Conservation (phyloP, 2,888 invertebrate species). For the Megamerina dolium region DNA sequence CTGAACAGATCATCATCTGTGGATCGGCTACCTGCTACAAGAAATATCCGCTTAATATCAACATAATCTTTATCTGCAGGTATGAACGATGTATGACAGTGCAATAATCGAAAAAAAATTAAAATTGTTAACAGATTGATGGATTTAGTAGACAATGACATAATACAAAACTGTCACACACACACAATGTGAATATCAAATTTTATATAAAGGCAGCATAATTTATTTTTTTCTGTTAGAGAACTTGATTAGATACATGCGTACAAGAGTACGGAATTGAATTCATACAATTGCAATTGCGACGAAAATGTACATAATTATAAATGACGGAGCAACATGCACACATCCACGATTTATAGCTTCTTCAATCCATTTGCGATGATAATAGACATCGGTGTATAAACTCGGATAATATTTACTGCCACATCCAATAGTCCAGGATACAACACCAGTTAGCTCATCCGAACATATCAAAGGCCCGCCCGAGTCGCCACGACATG, state of each 20-base stretch:
- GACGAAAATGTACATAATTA: background rate
- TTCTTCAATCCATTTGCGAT: constrained; percentile 15
- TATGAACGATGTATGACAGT: too few species aligned
- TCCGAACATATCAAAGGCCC: constrained; percentile 25
- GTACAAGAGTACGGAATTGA: background rate
- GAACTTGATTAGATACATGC: background rate
- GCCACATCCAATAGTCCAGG: constrained; percentile 24
- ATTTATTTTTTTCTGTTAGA: too few species aligned
- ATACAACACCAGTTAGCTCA: constrained; percentile 23
- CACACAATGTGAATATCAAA: too few species aligned
- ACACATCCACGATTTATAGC: background rate
- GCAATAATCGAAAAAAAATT: too few species aligned
- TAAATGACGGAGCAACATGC: background rate
- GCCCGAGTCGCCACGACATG: constrained; percentile 28
- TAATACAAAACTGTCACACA: too few species aligned
- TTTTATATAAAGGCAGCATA: too few species aligned
- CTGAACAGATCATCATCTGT: too few species aligned
- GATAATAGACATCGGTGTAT: constrained; percentile 21
- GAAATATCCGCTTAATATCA: too few species aligned
- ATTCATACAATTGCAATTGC: background rate
- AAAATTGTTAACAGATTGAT: too few species aligned
- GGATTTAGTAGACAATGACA: too few species aligned
- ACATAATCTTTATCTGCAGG: too few species aligned
- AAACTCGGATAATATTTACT: constrained; percentile 16
- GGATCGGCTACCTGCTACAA: too few species aligned